phyloP scores from a whole-genome alignment of 2,113 vertebrate genomes.

The Clinocottus analis region DNA sequence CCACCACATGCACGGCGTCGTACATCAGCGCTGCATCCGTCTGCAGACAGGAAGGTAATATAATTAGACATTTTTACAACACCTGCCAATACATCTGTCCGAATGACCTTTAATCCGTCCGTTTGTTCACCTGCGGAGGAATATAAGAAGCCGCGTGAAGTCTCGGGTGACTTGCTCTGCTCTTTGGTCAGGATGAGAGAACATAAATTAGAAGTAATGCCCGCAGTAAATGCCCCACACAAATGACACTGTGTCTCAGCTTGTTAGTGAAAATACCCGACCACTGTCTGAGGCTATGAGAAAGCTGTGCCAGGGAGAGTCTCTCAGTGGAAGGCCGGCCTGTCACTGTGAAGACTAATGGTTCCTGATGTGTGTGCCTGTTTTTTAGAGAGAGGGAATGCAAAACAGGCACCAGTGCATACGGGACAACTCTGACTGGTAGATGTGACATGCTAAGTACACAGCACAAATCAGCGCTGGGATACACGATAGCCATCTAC shows the following conservation, averaged over 20 bases:
- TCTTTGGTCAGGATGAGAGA: constrained; percentile 34
- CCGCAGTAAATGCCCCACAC: constrained; percentile 53
- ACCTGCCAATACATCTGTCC: constrained; percentile 37
- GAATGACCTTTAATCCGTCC: constrained; percentile 40
- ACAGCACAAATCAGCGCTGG: constrained; percentile 3
- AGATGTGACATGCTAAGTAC: constrained; percentile 39
- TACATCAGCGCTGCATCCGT: constrained; percentile 98
- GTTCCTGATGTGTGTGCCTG: constrained; percentile 71
- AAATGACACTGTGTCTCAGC: constrained; percentile 65
- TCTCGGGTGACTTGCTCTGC: constrained; percentile 48
- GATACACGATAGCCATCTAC: constrained; percentile 6
- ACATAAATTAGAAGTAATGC: constrained; percentile 54
- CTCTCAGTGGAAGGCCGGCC: constrained; percentile 59
- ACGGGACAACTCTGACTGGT: constrained; percentile 46
- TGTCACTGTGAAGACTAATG: constrained; percentile 75
- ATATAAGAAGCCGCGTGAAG: constrained; percentile 27
- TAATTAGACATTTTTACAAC: constrained; percentile 45
- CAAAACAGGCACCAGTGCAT: constrained; percentile 58
- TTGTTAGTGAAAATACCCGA: constrained; percentile 67
- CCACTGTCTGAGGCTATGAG: constrained; percentile 56
- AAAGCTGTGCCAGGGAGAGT: constrained; percentile 62
- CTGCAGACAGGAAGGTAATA: constrained; percentile 78
- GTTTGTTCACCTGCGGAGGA: constrained; percentile 46
- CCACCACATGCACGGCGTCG: constrained; percentile 96
- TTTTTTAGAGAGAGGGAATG: constrained; percentile 55